These are phyloP conservation scores for Cotesia chilonis DNA, from an alignment of 1,140 invertebrate species.

Conservation along the genomic window DNA sequence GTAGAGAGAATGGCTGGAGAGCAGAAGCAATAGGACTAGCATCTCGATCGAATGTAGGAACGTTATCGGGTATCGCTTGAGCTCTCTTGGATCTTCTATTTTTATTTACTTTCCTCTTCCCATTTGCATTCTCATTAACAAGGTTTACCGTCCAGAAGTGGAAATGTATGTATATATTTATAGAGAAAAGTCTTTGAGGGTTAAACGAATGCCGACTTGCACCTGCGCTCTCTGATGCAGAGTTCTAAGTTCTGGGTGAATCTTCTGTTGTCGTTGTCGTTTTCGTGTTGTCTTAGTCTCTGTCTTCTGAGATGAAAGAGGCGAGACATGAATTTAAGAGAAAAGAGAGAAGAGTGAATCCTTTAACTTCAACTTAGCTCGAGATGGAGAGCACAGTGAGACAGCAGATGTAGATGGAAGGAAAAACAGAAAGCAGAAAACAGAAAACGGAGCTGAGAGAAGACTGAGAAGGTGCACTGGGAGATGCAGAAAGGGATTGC, in stretches of 20 bases:
- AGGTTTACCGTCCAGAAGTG: neutral
- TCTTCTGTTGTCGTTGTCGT: no score
- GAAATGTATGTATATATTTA: neutral
- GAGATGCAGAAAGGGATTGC: conserved; percentile 39
- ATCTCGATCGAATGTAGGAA: neutral
- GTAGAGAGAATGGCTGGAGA: neutral
- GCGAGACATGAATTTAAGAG: no score
- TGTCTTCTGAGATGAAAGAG: no score
- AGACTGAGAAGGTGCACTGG: neutral
- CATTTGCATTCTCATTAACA: conserved; percentile 28
- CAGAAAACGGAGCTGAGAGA: neutral
- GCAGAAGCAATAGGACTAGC: neutral
- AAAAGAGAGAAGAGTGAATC: no score
- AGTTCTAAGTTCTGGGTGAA: no score
- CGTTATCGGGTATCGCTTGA: conserved; percentile 16
- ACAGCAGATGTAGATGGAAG: neutral
- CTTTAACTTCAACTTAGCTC: no score
- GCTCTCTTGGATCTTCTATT: no score
- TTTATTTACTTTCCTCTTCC: no score
- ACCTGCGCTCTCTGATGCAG: conserved; percentile 3
- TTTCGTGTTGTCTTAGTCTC: no score
- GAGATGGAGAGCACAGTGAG: no score
- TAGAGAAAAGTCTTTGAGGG: conserved; percentile 23
- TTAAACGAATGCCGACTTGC: neutral
- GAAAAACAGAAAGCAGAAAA: neutral